These are phyloP conservation scores for Cerastoderma edule DNA, from an alignment of 2,888 invertebrate species.

Conservation along the genomic window DNA sequence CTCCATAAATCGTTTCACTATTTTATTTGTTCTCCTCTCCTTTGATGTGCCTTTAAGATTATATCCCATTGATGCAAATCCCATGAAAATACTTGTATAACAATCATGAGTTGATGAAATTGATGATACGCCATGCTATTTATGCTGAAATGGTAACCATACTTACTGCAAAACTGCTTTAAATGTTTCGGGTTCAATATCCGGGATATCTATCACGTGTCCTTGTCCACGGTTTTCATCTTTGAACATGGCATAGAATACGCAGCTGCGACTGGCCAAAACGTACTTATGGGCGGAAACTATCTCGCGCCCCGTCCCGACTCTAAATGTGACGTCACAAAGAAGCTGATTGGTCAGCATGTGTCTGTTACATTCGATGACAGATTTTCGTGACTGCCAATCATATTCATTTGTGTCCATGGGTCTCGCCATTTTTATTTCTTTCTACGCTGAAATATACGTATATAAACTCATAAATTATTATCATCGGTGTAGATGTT, in stretches of 20 bases:
- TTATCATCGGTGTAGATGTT: too few species aligned
- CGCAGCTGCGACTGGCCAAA: slow-evolving; percentile 65
- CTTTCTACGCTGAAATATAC: too few species aligned
- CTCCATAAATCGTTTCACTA: too few species aligned
- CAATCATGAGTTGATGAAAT: too few species aligned
- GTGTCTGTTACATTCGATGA: slow-evolving; percentile 61
- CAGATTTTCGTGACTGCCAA: slow-evolving; percentile 62
- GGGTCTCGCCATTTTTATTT: too few species aligned
- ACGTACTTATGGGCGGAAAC: slow-evolving; percentile 65
- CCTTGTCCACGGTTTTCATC: slow-evolving; percentile 49
- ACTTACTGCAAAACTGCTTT: slow-evolving; percentile 62
- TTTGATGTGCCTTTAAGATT: too few species aligned
- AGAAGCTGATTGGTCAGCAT: slow-evolving; percentile 60
- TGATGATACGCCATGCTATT: too few species aligned
- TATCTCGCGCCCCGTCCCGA: slow-evolving; percentile 43
- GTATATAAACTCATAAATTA: too few species aligned
- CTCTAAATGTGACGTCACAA: slow-evolving; percentile 64
- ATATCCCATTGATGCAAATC: too few species aligned
- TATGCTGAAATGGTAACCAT: too few species aligned
- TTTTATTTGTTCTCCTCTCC: too few species aligned
- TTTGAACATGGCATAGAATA: slow-evolving; percentile 67
- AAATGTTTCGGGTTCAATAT: slow-evolving; percentile 62
- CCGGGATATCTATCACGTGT: slow-evolving; percentile 56
- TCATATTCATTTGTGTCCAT: slow-evolving; percentile 43
- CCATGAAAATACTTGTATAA: too few species aligned